These are phyloP conservation scores for Hecatera dysodea DNA, from an alignment of 2,888 invertebrate species.

Conservation along the genomic window DNA sequence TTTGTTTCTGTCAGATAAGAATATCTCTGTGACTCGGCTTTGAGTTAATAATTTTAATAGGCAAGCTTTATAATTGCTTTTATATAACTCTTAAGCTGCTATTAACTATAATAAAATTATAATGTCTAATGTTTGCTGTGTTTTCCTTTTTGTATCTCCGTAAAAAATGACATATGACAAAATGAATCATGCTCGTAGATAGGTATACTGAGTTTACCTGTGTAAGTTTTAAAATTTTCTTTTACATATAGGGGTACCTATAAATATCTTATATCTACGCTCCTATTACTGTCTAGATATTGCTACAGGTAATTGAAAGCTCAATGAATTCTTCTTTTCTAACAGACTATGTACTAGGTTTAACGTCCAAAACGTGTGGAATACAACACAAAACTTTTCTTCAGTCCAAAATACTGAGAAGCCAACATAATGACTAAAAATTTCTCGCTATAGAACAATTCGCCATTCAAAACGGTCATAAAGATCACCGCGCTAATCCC, in stretches of 20 bases:
- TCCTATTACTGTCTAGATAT: no score
- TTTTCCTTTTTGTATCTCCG: slow-evolving; percentile 4
- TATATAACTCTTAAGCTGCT: slow-evolving; percentile 18
- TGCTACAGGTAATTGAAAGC: neutral
- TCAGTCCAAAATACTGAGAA: slow-evolving; percentile 73
- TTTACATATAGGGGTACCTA: neutral
- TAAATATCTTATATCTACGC: neutral
- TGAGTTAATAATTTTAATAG: slow-evolving; percentile 11
- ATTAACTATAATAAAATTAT: slow-evolving; percentile 17
- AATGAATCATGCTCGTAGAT: neutral
- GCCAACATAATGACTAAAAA: slow-evolving; percentile 70
- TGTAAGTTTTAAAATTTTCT: neutral
- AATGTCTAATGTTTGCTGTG: neutral
- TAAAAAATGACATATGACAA: neutral
- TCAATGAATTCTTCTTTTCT: slow-evolving; percentile 15
- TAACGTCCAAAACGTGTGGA: slow-evolving; percentile 69
- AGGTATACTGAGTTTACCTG: neutral
- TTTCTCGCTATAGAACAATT: slow-evolving; percentile 78
- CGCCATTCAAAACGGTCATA: slow-evolving; percentile 81
- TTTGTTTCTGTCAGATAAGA: slow-evolving; percentile 27
- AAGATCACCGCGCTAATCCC: slow-evolving; percentile 82
- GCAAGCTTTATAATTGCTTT: slow-evolving; percentile 8
- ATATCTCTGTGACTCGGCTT: slow-evolving; percentile 4
- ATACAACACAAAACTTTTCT: slow-evolving; percentile 69
- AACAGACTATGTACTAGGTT: slow-evolving; percentile 33